Percentiles rank a stretch among this genome's conserved stretches.
These are phyloP conservation scores for Erynnis tages DNA, from an alignment of 2,888 invertebrate genomes.

Conservation along the genomic window DNA sequence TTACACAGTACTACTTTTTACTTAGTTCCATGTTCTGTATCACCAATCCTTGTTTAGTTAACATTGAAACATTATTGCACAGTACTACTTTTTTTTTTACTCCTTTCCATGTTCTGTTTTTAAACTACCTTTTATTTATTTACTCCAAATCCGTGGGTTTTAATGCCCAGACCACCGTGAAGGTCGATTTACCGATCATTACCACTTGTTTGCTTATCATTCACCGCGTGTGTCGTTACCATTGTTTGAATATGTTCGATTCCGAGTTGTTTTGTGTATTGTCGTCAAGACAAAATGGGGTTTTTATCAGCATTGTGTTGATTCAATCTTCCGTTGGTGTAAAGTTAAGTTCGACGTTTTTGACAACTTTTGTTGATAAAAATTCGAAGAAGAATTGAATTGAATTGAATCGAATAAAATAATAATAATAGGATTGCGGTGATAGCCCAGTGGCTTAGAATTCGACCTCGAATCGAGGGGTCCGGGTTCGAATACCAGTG, in stretches of 20 bases:
- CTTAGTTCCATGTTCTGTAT: no score
- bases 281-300: neutral
- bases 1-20: no score
- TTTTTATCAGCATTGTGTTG: neutral
- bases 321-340: no score
- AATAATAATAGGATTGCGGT: no score
- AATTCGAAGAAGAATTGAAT: neutral
- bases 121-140: neutral
- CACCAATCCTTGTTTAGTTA: no score
- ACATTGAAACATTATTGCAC: no score
- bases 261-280: neutral
- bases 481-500: no score
- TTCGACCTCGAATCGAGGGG: no score
- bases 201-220: constrained; percentile 1
- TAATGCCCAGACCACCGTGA: neutral
- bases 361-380: neutral
- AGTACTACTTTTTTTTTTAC: neutral
- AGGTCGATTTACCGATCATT: neutral
- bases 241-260: constrained; percentile 3
- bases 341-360: neutral
- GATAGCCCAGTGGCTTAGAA: no score
- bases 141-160: neutral
- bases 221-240: neutral
- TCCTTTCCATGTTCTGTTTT: neutral
- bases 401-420: no score